Conservation (phyloP, 2,888 invertebrate genomes). For the Drosophila picticornis region DNA sequence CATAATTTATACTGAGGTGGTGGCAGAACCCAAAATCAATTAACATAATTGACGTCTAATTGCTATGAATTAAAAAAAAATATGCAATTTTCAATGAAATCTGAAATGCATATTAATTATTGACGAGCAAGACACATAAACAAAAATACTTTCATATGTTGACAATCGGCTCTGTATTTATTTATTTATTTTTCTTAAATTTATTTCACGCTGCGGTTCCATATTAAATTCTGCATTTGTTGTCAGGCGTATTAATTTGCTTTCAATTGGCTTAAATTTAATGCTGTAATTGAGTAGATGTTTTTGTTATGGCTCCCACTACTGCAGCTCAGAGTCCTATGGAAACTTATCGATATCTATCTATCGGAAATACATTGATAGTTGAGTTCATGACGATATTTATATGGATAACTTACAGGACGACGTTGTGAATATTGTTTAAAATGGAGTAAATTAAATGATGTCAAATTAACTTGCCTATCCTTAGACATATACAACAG, state of each 20-base stretch:
- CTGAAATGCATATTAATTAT: neutral
- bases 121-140: neutral
- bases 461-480: neutral
- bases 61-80: neutral
- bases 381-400: neutral
- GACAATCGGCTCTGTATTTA: neutral
- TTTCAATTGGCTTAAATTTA: neutral
- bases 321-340: too few relatives aligned
- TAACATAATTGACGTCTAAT: neutral
- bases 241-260: neutral
- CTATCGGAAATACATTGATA: neutral
- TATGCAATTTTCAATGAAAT: neutral
- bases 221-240: neutral
- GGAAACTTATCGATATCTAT: neutral
- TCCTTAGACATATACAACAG: neutral
- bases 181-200: neutral
- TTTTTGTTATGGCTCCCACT: neutral
- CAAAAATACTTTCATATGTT: neutral
- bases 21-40: constrained; percentile 1
- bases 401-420: too few relatives aligned
- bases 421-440: too few relatives aligned
- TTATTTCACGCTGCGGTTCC: neutral
- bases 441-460: too few relatives aligned
- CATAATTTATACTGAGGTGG: neutral
- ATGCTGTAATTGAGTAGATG: neutral